Evolutionary conservation across 2,113 vertebrate genomes (phyloP), one percentile per base, ranked within the genome.

Genomic region (Anthoscopus minutus): DNA sequence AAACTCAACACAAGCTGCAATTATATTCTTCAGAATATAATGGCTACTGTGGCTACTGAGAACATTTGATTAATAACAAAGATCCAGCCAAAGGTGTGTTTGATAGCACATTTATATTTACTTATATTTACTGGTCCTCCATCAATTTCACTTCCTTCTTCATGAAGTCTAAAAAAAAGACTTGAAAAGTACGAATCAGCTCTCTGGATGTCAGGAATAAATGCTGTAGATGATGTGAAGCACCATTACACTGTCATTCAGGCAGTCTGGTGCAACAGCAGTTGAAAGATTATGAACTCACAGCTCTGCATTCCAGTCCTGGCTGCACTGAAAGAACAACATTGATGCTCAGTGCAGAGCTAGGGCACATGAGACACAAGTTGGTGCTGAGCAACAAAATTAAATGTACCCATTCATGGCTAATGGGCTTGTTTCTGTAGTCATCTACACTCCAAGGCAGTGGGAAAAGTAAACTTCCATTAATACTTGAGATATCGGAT

Each of bases 301-400:
- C 16, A 27, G 45, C 14, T 85, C 13, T 74, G 62, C 37, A 48
- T 65, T 61, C 22, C 86, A 48, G 40, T 27, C 16, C 62, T 50
- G 78, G 31, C 45, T 79, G 85, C 53, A 53, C 15, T n/a, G 57
- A 27, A 60, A 58, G 54, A 88, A 37, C 8, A 7, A 3, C 48
- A 24, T 3, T 9, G 8, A n/a, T 18, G 14, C 7, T 67, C 1
- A 2, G 44, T 1, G 27, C 1, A 5, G 37, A 37, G 22, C 35
- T 45, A 6, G 71, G 83, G 30, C 42, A 67, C 50, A 24, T 33
- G 31, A 83, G 45, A 76, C 25, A 33, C 1, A 9, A 1, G 10
- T 13, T 51, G 57, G 20, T 31, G 28, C 11, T 48, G 35, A 92
- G 24, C 14, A 70, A 11, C 18, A 27, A 40, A 69, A 65, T 31